Base-by-base conservation (phyloP, 2,888 invertebrate genomes). In the Herminia tarsipennalis region DNA sequence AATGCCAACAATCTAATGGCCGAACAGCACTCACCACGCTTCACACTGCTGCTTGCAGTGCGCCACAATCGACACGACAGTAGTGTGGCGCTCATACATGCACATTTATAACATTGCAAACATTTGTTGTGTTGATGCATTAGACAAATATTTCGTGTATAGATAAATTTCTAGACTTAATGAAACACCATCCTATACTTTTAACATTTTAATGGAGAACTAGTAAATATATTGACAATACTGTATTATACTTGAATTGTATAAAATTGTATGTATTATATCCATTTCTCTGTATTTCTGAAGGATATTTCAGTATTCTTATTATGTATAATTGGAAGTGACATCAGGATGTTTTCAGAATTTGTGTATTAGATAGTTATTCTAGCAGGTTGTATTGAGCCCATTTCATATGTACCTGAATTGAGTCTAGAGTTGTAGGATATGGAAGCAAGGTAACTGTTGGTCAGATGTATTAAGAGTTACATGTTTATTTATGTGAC, bases 1-100 rank as follows among this genome's bases (percentile, higher is more conserved):
- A 45, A 53, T 62, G 61, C 53, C 51, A 66, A 62, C 34, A 39
- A 16, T 28, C 28, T 32, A 27, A 29, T 42, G 28, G 32, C 35
- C 49, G 30, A 42, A 43, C 17, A 30, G 35, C 12, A 38, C 29
- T 36, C 29, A 36, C 18, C 17, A 28, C 50, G 33, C n/a, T 34
- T 14, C 25, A 25, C 14, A 13, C 20, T 9, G 3, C 13, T 36
- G 13, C 38, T 36, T 14, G 16, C 34, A 22, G 12, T 5, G 5
- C 5, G 30, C 28, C 30, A 17, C n/a, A 20, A n/a, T 24, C 37
- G n/a, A 24, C 2, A 9, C 5, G 13, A 21, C 22, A 36, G 24
- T 10, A 20, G 8, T 22, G 27, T 22, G 1, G 13, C 20, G 10
- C n/a, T 12, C 16, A 40, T 22, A 25, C 24, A 34, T 34, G 33